Evolutionary conservation across 35 echinoderm and acorn worm species (phyloP).

Genomic region (Patiria miniata): DNA sequence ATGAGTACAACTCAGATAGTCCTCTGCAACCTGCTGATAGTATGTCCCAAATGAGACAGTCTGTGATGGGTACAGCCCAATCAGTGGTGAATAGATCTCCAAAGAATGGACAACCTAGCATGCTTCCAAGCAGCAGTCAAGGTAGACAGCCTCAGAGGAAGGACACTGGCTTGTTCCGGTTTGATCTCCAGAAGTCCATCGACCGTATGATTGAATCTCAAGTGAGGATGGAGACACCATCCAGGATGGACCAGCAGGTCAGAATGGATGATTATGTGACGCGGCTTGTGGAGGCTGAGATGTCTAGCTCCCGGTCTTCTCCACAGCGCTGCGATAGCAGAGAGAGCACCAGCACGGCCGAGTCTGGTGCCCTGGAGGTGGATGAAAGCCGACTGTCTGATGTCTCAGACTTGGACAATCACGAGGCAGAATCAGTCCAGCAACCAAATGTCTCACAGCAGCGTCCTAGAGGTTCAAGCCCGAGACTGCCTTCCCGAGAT

Average conservation of each 20-base stretch:
- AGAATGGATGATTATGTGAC: conserved; percentile 63
- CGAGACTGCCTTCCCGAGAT: conserved; percentile 15
- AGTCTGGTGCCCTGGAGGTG: conserved; percentile 47
- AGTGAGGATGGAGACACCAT: conserved; percentile 40
- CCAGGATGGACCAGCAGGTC: conserved; percentile 33
- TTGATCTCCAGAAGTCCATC: conserved; percentile 54
- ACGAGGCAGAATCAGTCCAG: conserved; percentile 45
- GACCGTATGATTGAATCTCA: conserved; percentile 60
- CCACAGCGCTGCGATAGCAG: conserved; percentile 51
- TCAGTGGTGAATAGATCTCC: conserved; percentile 10
- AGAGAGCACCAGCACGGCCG: conserved; percentile 56
- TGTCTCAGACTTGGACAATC: conserved; percentile 26
- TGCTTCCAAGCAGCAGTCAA: conserved; percentile 23
- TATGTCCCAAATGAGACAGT: conserved; percentile 47
- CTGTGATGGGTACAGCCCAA: background rate
- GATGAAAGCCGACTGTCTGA: conserved; percentile 42
- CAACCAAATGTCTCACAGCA: background rate
- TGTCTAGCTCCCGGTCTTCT: conserved; percentile 51
- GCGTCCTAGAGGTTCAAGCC: conserved; percentile 2
- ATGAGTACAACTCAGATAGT: conserved; percentile 3
- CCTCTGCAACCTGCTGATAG: conserved; percentile 31
- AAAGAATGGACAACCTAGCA: conserved; percentile 24
- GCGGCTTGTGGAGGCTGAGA: conserved; percentile 54
- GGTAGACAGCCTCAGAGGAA: conserved; percentile 7
- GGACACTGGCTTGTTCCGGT: conserved; percentile 13